Base-by-base conservation (phyloP, 1,140 invertebrate species). In the Drosophila kurseongensis region DNA sequence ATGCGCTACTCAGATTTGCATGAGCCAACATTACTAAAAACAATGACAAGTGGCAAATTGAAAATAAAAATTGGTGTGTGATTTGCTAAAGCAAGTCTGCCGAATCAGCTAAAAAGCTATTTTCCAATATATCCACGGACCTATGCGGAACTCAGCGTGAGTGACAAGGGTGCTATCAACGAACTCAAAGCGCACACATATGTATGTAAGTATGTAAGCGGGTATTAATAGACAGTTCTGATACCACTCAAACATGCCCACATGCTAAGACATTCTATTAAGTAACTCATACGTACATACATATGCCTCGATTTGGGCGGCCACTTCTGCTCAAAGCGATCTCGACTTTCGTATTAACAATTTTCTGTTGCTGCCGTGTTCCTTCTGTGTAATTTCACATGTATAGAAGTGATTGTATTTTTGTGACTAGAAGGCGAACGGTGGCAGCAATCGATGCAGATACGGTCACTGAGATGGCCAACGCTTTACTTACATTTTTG, bases 301-400 rank as follows among this genome's bases (percentile, higher is more conserved):
- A 56, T 4, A 8, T 29, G 32, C 38, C 23, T 45, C 48, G 40
- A 45, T 78, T 16, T 48, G 29, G 27, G 42, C 62, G 40, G 60
- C 36, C 58, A 16, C 18, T 51, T 44, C 14, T 41, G 75, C 81
- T 76, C 55, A 69, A 51, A 79, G 85, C 86, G 48, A 85, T 90
- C 86, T 73, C 85, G 85, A 63, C 80, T 90, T 82, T 76, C 67
- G 42, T 69, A 81, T 82, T 74, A 90, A 52, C 61, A 67, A 78
- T 69, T 69, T 78, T 45, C 47, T 54, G 61, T 48, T 56, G 66
- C 61, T 45, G 75, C 56, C 40, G 55, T 63, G 51, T 82, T 77
- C 51, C 63, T 74, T 54, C 63, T 75, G 78, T 75, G 65, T 62
- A 76, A 88, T 79, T 88, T 77, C 45, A 45, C 35, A 27, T 48